phyloP scores from a whole-genome alignment of 2,797 vertebrate genomes.

The Dendrocincla tyrannina region DNA sequence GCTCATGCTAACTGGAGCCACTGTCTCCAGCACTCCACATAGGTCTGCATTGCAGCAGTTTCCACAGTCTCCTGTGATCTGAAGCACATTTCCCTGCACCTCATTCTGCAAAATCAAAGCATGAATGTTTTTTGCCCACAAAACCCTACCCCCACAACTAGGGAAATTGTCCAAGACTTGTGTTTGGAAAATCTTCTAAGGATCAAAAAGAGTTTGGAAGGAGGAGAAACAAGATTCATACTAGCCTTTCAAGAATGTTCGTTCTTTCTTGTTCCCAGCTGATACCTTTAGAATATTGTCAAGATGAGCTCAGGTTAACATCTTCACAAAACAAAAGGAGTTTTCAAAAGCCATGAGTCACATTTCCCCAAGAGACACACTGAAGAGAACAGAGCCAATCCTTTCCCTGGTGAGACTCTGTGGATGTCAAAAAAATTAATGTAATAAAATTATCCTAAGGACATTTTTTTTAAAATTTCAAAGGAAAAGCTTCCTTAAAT shows the following conservation, averaged over 20 bases:
- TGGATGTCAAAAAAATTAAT: background rate
- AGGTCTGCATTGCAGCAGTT: background rate
- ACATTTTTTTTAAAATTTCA: background rate
- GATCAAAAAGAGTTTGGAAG: background rate
- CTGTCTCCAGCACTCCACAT: background rate
- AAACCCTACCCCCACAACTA: background rate
- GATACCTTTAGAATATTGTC: too few species aligned
- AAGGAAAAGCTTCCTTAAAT: background rate
- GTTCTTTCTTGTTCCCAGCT: background rate
- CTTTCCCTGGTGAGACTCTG: background rate
- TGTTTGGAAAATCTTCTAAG: background rate
- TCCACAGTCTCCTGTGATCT: background rate
- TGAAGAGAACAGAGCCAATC: background rate
- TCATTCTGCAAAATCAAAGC: background rate
- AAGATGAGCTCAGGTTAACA: too few species aligned
- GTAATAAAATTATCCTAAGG: background rate
- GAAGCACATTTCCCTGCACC: background rate
- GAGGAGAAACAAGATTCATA: background rate
- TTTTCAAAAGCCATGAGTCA: background rate
- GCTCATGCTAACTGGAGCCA: background rate
- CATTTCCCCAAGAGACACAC: background rate
- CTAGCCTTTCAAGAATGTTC: background rate
- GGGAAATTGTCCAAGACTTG: background rate
- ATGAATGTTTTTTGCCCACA: background rate
- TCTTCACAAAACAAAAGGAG: background rate